Base-by-base conservation (phyloP, 2,113 vertebrate genomes). In the Echinops telfairi region DNA sequence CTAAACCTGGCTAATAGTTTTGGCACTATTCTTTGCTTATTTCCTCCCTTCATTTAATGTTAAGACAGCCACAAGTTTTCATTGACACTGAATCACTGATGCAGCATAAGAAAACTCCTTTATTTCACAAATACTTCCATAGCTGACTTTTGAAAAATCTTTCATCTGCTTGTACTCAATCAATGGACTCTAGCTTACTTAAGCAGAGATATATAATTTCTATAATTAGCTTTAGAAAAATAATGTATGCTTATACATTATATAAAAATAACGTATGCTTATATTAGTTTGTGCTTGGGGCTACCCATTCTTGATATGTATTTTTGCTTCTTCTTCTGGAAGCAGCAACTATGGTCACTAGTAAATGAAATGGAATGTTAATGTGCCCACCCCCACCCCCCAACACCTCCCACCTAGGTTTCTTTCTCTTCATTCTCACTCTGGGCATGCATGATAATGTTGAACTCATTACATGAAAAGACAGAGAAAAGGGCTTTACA, bases 191-290 rank as follows among this genome's bases (percentile, higher is more conserved):
- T 47, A 1, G 22, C 47, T 73, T 73, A 8, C 19, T 90, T 57
- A 81, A 58, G 1, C 22, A 83, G 68, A 78, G 12, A 94, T 43
- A 27, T 92, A 29, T 68, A 62, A 23, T 25, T 17, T 84, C 78
- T 86, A 17, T 31, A 86, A 10, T 77, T 40, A 95, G 76, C 70
- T 60, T 90, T 82, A 57, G 47, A 78, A 96, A 96, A 92, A 75
- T 16, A 62, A 3, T 23, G 14, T 71, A 33, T 77, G 14, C 8
- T 68, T n/a, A 10, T 86, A 75, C n/a, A n/a, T n/a, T n/a, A n/a
- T n/a, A n/a, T n/a, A 78, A 96, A 96, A 92, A 75, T 16, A 62
- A 3, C 20, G 14, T 71, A 33, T 77, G 14, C 8, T 68, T n/a
- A 10, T 86, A 75, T 5, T 62, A 73, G 43, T 57, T 90, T 76